These are phyloP conservation scores for Eupsilia transversa DNA, from an alignment of 2,888 invertebrate species.

Conservation along the genomic window DNA sequence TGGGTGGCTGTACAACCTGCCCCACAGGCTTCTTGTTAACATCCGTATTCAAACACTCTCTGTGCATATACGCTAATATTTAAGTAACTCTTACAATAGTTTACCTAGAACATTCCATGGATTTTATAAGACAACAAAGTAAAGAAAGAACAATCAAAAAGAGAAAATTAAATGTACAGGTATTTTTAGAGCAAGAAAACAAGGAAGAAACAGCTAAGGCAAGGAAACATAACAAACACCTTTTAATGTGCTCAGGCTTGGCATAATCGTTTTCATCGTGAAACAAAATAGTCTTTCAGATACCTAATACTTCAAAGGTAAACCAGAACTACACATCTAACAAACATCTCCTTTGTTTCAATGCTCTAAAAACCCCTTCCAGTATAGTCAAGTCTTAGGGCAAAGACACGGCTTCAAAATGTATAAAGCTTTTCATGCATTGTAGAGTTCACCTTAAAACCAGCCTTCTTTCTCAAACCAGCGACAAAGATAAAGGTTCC, in stretches of 20 bases:
- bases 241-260: background rate
- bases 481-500: background rate
- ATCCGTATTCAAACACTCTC: conserved; percentile 71
- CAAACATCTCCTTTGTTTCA: conserved; percentile 4
- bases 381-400: background rate
- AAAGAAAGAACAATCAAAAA: conserved; percentile 17
- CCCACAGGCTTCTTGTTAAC: conserved; percentile 75
- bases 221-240: background rate
- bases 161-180: background rate
- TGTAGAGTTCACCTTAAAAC: background rate
- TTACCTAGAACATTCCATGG: conserved; percentile 45
- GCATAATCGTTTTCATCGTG: background rate
- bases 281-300: background rate
- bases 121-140: background rate
- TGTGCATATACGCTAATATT: conserved; percentile 67
- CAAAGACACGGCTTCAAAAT: background rate
- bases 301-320: background rate
- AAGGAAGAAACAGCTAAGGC: background rate
- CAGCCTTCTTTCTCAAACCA: background rate
- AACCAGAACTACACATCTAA: background rate
- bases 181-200: conserved; percentile 14
- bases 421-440: conserved; percentile 27
- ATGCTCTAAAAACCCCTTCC: background rate
- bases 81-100: conserved; percentile 55
- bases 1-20: conserved; percentile 94